Base-by-base conservation (phyloP, 2,113 vertebrate species). In the Xiphophorus maculatus region DNA sequence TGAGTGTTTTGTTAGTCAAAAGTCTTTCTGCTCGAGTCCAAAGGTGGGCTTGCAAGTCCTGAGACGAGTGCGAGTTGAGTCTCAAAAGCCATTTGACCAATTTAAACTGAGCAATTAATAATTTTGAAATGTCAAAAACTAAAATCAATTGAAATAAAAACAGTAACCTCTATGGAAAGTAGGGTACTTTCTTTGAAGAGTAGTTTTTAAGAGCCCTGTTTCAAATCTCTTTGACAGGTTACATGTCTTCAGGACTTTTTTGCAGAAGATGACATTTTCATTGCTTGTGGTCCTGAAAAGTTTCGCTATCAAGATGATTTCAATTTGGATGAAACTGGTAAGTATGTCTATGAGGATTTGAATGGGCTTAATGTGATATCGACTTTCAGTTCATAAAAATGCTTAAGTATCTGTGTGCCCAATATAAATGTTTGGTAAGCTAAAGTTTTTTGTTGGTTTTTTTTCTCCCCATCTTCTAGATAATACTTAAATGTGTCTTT, bases 291-390 rank as follows among this genome's bases (percentile, higher is more conserved):
- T 83, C 97, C 98, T 33, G 98, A 99, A 94, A 99, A 99, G 93
- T 99, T 99, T 90, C 97, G 98, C 87, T 99, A 99, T 92, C 98
- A 99, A 87, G 98, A 99, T 92, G 98, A 99, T 91, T 99, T 99
- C 93, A 96, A 97, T 85, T 93, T 99, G 94, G 97, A 99, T 95
- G 97, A 99, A 92, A 96, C 89, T 88, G 98, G 98, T 98, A 92
- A 84, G 90, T 66, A 28, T 28, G 64, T 0, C 62, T 67, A 13
- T 1, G 0, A 48, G 15, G 30, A 17, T 65, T 60, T 6, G 4
- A 25, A 72, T 66, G 13, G 1, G 2, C 15, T 67, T n/a, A 58
- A 58, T 1, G 35, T 37, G 35, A 58, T n/a, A n/a, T 58, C 1
- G 9, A n/a, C 19, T 51, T 51, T 19, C 48, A 51, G 2, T 22